A percentile compares a stretch with the other conserved stretches of the same genome.
Evolutionary conservation across 2,113 vertebrate genomes (phyloP).

Genomic region (Sander lucioperca): DNA sequence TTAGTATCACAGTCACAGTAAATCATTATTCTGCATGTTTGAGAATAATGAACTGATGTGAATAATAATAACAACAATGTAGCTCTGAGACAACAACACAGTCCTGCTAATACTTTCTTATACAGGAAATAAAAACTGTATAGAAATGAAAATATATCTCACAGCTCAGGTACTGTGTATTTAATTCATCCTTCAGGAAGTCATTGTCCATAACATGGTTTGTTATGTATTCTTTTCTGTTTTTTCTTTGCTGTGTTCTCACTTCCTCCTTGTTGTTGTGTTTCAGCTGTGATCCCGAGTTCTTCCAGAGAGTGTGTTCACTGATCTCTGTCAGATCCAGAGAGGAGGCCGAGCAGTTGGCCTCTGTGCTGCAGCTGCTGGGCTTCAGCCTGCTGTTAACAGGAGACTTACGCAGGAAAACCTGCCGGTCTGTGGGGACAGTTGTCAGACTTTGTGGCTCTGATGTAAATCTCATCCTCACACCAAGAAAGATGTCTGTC

Average conservation of each 20-base stretch:
- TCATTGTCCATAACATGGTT: background rate
- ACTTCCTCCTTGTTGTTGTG: background rate
- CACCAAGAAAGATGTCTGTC: slow-evolving; percentile 27
- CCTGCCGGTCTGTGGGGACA: slow-evolving; percentile 29
- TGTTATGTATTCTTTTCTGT: background rate
- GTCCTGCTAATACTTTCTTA: background rate
- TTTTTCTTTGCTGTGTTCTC: background rate
- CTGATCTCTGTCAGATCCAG: slow-evolving; percentile 23
- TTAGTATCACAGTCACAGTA: too few relatives aligned
- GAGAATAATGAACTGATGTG: background rate
- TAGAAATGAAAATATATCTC: too few relatives aligned
- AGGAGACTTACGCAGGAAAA: slow-evolving; percentile 3
- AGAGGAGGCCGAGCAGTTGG: slow-evolving; percentile 29
- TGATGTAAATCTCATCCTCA: slow-evolving; percentile 46
- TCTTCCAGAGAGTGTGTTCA: slow-evolving; percentile 39
- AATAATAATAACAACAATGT: too few relatives aligned
- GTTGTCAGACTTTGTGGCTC: slow-evolving; percentile 3
- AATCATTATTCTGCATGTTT: too few relatives aligned
- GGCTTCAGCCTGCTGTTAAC: background rate
- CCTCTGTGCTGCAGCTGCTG: slow-evolving; percentile 34
- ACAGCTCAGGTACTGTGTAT: too few relatives aligned
- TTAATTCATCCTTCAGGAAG: background rate
- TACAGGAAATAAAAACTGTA: too few relatives aligned
- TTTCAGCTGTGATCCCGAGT: slow-evolving; percentile 35
- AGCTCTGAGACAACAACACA: too few relatives aligned